phyloP scores from a whole-genome alignment of 1,140 invertebrate genomes.

The Drosophila repleta region DNA sequence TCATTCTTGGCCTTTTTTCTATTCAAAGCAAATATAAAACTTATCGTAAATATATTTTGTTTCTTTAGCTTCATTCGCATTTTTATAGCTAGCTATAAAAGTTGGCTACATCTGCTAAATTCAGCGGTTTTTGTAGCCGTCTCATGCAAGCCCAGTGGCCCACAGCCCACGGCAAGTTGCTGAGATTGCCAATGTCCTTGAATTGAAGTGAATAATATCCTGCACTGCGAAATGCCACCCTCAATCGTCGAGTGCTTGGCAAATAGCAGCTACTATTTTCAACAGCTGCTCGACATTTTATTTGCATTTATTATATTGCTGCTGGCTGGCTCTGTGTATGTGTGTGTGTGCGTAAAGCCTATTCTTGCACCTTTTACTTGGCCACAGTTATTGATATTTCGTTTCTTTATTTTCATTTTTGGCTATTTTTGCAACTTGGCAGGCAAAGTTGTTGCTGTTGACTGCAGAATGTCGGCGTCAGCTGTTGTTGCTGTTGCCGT shows the following conservation, averaged over 20 bases:
- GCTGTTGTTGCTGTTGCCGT: slow-evolving; percentile 31
- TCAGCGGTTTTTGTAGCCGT: background rate
- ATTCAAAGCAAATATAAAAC: no score
- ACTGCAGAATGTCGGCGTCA: slow-evolving; percentile 8
- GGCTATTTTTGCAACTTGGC: slow-evolving; percentile 45
- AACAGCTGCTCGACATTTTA: slow-evolving; percentile 24
- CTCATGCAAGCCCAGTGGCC: background rate
- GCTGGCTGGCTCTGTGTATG: background rate
- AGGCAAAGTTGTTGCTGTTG: slow-evolving; percentile 24
- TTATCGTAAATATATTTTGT: no score
- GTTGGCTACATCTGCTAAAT: background rate
- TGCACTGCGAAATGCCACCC: slow-evolving; percentile 5
- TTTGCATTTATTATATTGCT: slow-evolving; percentile 32
- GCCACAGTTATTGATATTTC: slow-evolving; percentile 42
- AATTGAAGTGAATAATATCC: slow-evolving; percentile 45
- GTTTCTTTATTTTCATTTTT: slow-evolving; percentile 14
- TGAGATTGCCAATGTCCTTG: slow-evolving; percentile 31
- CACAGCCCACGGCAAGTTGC: slow-evolving; percentile 1
- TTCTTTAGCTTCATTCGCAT: background rate
- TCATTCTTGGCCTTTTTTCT: background rate
- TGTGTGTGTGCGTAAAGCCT: slow-evolving; percentile 12
- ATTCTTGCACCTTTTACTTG: slow-evolving; percentile 30
- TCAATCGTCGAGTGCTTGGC: slow-evolving; percentile 31
- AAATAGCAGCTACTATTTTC: slow-evolving; percentile 29
- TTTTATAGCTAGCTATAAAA: background rate